A percentile compares a stretch with the other conserved stretches of the same genome.
phyloP scores from a whole-genome alignment of 2,888 invertebrate species.

The Apotomis turbidana region DNA sequence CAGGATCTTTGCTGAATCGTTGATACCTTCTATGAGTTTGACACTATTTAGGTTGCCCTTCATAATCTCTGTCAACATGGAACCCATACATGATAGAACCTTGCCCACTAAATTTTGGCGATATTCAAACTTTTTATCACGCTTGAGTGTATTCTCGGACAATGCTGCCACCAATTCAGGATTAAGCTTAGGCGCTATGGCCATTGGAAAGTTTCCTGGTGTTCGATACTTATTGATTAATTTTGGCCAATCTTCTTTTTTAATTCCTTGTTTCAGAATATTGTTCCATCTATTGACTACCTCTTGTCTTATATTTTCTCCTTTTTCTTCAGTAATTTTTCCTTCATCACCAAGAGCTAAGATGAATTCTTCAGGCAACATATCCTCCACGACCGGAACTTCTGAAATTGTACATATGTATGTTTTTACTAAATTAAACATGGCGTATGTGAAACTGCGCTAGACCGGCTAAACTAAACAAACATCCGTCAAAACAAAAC shows the following conservation, averaged over 20 bases:
- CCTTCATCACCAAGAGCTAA: background rate
- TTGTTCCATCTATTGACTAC: constrained; percentile 9
- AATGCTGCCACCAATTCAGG: background rate
- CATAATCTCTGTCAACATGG: constrained; percentile 2
- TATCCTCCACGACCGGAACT: background rate
- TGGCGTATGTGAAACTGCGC: no score
- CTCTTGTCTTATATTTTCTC: no score
- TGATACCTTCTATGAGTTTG: constrained; percentile 9
- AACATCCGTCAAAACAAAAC: no score
- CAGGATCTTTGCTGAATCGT: constrained; percentile 1
- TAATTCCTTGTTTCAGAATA: background rate
- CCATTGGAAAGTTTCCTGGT: constrained; percentile 4
- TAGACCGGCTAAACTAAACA: no score
- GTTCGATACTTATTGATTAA: background rate
- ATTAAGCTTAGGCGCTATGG: constrained; percentile 12
- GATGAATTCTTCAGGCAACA: background rate
- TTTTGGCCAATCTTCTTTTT: constrained; percentile 2
- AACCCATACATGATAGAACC: background rate
- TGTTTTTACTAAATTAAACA: no score
- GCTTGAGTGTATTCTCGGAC: background rate
- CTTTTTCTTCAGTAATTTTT: constrained; percentile 2
- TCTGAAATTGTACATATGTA: background rate
- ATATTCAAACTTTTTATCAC: constrained; percentile 10
- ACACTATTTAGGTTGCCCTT: constrained; percentile 5
- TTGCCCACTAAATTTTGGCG: constrained; percentile 3